phyloP scores from a whole-genome alignment of 1,140 invertebrate genomes.

The Vollenhovia emeryi region DNA sequence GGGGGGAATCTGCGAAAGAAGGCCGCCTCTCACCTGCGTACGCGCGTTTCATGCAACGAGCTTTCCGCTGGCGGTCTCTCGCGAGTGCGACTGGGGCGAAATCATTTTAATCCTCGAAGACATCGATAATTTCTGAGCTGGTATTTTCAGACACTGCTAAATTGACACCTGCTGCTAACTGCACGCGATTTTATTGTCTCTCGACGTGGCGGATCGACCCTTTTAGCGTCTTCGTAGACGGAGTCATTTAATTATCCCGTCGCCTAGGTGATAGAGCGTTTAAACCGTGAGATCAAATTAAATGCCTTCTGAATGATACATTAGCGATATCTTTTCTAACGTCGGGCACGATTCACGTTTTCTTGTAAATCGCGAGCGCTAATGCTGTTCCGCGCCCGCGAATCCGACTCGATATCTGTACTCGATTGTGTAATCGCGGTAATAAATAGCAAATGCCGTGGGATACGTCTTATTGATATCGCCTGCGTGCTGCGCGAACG shows the following conservation, averaged over 20 bases:
- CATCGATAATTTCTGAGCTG: slow-evolving; percentile 6
- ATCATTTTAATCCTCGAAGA: slow-evolving; percentile 12
- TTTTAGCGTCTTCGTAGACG: not conserved
- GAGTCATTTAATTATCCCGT: slow-evolving; percentile 19
- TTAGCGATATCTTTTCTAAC: slow-evolving; percentile 20
- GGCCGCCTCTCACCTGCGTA: slow-evolving; percentile 24
- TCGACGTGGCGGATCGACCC: not conserved
- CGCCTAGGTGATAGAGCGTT: not conserved
- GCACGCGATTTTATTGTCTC: not conserved
- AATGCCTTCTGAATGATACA: not conserved
- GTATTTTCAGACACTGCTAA: slow-evolving; percentile 60
- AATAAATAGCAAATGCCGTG: slow-evolving; percentile 32
- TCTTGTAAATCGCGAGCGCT: not conserved
- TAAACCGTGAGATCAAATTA: slow-evolving; percentile 4
- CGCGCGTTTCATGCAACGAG: not conserved
- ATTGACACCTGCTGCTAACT: slow-evolving; percentile 13
- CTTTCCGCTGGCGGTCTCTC: slow-evolving; percentile 15
- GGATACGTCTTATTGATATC: slow-evolving; percentile 2
- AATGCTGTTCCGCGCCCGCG: not conserved
- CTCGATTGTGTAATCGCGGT: not conserved
- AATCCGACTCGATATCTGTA: not conserved
- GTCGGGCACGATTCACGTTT: not conserved
- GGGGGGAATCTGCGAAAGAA: not conserved
- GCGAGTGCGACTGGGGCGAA: slow-evolving; percentile 1
- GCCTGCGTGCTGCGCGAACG: not conserved